phyloP scores from a whole-genome alignment of 1,140 invertebrate species.

The Luehdorfia chinensis region DNA sequence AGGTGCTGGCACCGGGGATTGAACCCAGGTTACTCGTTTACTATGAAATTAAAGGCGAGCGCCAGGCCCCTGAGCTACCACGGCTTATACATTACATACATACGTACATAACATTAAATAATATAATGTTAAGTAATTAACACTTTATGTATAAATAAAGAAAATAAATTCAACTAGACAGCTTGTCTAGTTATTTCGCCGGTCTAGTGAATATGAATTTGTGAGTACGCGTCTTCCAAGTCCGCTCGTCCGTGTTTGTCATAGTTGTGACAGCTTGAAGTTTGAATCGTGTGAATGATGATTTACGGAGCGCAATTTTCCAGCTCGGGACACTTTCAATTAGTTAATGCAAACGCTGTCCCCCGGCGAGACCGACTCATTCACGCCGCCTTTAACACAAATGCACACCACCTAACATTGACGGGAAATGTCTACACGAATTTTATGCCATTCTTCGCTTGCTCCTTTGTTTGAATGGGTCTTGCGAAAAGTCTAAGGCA shows the following conservation, averaged over 20 bases:
- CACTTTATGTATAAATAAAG: no score
- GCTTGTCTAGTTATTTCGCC: no score
- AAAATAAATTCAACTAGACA: no score
- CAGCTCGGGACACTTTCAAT: conserved; percentile 7
- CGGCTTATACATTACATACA: no score
- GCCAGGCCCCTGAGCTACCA: no score
- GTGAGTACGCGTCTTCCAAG: background rate
- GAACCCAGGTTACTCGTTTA: no score
- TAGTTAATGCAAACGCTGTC: conserved; percentile 4
- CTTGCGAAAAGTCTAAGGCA: conserved; percentile 41
- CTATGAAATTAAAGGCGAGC: no score
- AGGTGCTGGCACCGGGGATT: no score
- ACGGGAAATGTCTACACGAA: conserved; percentile 1
- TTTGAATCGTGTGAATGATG: conserved; percentile 25
- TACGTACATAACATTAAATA: no score
- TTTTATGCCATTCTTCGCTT: conserved; percentile 8
- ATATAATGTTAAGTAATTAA: no score
- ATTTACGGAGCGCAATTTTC: conserved; percentile 15
- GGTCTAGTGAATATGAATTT: conserved; percentile 2
- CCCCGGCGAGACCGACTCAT: background rate
- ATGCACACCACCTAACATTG: background rate
- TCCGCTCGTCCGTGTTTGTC: conserved; percentile 4
- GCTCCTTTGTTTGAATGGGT: conserved; percentile 20
- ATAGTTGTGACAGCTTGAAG: conserved; percentile 22
- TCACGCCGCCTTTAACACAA: conserved; percentile 9